Base-by-base conservation (phyloP, 2,888 invertebrate species). In the Blastobasis adustella region DNA sequence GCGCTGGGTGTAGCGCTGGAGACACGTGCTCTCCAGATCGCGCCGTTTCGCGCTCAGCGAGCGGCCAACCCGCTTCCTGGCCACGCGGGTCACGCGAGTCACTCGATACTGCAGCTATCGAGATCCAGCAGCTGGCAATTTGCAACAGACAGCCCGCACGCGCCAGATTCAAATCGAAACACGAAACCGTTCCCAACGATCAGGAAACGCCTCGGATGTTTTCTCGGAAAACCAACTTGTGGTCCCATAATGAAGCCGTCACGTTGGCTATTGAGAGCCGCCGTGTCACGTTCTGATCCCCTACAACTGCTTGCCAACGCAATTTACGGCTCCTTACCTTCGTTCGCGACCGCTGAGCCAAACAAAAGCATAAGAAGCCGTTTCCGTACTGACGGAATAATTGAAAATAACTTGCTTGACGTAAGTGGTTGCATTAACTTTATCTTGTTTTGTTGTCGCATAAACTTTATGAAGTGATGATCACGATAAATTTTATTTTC, bases 1-100 rank as follows among this genome's bases (percentile, higher is more conserved):
- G 66, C 66, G 69, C 67, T 68, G 71, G 71, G 73, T 73, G 62
- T 68, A 68, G 66, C 65, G 70, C 66, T 67, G 69, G 71, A 74
- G 73, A 79, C 84, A 82, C 82, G 81, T 80, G 82, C 73, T 75
- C 69, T 59, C 64, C 58, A 61, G 67, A 66, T 72, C 68, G 65
- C 67, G 59, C 63, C 59, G 56, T 64, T 59, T 23, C 23, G 23
- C 1, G 23, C 23, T 23, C 23, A 23, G 23, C 23, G 23, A 23
- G 23, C 23, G 23, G 23, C 23, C 2, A 23, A 3, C 3, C 23
- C 23, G 23, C 23, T 23, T 23, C 23, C 23, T 23, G 23, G 23
- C 23, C 23, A 23, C 23, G 23, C 23, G 23, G 71, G 71, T 77
- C 70, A 69, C 74, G 71, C 71, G 72, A 76, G 64, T 69, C 58